Percentiles rank a stretch among this genome's conserved stretches.
Conservation (phyloP, 2,113 vertebrate genomes). For the Cyprinodon brontotheroides region DNA sequence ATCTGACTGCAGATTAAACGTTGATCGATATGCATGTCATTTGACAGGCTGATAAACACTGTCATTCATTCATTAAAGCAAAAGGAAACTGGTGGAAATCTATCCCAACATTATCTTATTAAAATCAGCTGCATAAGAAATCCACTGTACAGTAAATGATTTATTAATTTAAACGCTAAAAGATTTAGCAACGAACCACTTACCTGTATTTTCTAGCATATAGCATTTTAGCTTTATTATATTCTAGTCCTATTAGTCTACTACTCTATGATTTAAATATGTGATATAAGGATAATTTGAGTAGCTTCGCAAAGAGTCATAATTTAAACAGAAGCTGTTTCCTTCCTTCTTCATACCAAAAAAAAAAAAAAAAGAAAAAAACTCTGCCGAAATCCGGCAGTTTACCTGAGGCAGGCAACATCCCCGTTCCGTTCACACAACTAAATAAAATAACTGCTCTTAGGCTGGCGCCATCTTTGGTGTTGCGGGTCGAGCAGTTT, state of each 20-base stretch:
- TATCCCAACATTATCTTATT: not conserved
- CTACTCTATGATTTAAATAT: not conserved
- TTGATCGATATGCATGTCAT: not conserved
- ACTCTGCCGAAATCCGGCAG: slow-evolving; percentile 51
- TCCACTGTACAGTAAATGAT: not conserved
- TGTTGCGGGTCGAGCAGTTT: not conserved
- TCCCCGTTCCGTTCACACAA: not conserved
- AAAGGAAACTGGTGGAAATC: not conserved
- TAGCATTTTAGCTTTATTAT: not conserved
- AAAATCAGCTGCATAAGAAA: not conserved
- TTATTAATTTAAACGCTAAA: not conserved
- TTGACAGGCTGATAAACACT: not conserved
- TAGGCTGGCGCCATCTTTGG: slow-evolving; percentile 1
- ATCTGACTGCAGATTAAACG: slow-evolving; percentile 6
- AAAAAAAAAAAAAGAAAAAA: not conserved
- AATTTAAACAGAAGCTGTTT: slow-evolving; percentile 18
- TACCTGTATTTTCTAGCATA: not conserved
- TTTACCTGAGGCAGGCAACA: slow-evolving; percentile 40
- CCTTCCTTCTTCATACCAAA: slow-evolving; percentile 50
- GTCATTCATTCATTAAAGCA: not conserved
- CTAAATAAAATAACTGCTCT: not conserved
- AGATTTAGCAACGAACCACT: not conserved
- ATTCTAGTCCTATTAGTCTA: not conserved
- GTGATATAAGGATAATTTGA: not conserved
- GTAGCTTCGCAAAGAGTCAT: not conserved